Evolutionary conservation across 2,888 invertebrate genomes (phyloP).

Genomic region (Callimorpha dominula): DNA sequence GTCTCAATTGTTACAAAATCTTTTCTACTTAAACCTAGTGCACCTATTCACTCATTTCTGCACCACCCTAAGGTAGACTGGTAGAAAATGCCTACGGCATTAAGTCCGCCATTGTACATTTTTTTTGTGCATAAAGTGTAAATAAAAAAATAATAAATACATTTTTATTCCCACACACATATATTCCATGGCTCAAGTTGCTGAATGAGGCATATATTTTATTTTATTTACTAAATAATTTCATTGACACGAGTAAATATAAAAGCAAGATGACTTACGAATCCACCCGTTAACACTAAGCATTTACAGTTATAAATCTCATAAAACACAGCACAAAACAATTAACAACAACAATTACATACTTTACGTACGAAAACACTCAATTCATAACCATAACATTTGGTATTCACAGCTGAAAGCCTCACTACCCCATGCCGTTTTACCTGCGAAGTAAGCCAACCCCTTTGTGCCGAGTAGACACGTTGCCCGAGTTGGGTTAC

Average conservation of each 20-base stretch:
- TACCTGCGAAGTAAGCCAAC: constrained; percentile 15
- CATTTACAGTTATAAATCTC: neutral
- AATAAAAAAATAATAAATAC: too few species aligned
- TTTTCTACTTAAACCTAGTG: too few species aligned
- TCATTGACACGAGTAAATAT: neutral
- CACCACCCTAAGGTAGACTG: too few species aligned
- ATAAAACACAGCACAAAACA: neutral
- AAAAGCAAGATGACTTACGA: neutral
- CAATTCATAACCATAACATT: constrained; percentile 7
- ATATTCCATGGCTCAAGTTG: too few species aligned
- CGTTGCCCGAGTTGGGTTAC: constrained; percentile 27
- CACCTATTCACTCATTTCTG: too few species aligned
- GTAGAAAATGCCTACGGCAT: too few species aligned
- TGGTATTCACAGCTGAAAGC: constrained; percentile 9
- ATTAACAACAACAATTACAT: neutral
- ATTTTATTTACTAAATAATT: too few species aligned
- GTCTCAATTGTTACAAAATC: too few species aligned
- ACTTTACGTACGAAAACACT: neutral
- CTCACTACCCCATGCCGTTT: constrained; percentile 12
- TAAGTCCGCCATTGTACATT: too few species aligned
- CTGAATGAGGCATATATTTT: too few species aligned
- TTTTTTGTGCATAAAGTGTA: too few species aligned
- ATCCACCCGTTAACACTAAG: neutral
- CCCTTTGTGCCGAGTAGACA: constrained; percentile 15
- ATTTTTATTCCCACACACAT: too few species aligned